Evolutionary conservation across 1,140 invertebrate genomes (phyloP).

Genomic region (Zaprionus ornatus): DNA sequence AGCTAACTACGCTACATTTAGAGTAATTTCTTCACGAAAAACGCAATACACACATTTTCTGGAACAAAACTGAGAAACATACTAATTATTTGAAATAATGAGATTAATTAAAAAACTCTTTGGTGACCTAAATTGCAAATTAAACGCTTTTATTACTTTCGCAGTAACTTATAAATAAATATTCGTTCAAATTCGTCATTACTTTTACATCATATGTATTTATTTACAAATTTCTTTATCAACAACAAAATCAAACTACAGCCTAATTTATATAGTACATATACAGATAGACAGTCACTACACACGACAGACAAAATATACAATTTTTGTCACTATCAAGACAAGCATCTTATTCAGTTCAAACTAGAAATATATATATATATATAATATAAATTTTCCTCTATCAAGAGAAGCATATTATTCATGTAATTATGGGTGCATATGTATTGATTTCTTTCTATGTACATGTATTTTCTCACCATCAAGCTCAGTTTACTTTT

Average conservation of each 20-base stretch:
- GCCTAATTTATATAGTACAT: too few relatives aligned
- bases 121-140: background rate
- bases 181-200: too few relatives aligned
- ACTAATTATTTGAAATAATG: background rate
- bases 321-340: background rate
- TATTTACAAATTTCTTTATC: background rate
- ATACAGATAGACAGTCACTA: too few relatives aligned
- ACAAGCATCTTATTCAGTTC: background rate
- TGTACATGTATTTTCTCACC: background rate
- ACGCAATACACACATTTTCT: background rate
- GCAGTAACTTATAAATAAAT: too few relatives aligned
- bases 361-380: background rate
- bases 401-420: background rate
- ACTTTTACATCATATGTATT: background rate
- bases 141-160: background rate
- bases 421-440: background rate
- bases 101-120: background rate
- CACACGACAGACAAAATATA: background rate
- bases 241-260: background rate
- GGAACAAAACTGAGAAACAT: background rate
- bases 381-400: background rate
- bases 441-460: background rate
- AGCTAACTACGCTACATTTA: too few relatives aligned
- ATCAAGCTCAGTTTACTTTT: background rate
- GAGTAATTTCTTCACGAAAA: background rate